These are phyloP conservation scores for Bostrychus sinensis DNA, from an alignment of 2,113 vertebrate genomes.

Conservation along the genomic window DNA sequence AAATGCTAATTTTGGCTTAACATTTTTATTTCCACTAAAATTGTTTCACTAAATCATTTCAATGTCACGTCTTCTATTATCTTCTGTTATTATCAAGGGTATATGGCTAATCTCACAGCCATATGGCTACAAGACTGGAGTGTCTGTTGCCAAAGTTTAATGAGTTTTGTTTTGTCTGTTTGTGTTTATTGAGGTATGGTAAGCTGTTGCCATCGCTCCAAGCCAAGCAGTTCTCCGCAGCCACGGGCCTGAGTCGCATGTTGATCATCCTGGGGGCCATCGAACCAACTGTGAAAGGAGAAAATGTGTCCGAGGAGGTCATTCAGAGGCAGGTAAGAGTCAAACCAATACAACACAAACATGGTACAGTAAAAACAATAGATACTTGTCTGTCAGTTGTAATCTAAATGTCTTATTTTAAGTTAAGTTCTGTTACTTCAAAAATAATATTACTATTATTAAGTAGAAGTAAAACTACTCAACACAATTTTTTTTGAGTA, in stretches of 20 bases:
- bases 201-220: slow-evolving; percentile 79
- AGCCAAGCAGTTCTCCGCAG: slow-evolving; percentile 80
- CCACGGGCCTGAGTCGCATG: slow-evolving; percentile 79
- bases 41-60: slow-evolving; percentile 5
- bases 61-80: slow-evolving; percentile 3
- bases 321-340: slow-evolving; percentile 79
- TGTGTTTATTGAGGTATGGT: slow-evolving; percentile 71
- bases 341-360: slow-evolving; percentile 1
- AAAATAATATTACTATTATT: too few species aligned
- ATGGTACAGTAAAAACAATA: not conserved
- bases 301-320: slow-evolving; percentile 74
- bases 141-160: not conserved
- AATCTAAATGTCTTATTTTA: too few species aligned
- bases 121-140: slow-evolving; percentile 10
- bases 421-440: too few species aligned
- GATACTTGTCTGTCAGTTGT: too few species aligned
- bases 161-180: slow-evolving; percentile 26
- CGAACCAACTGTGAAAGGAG: slow-evolving; percentile 68
- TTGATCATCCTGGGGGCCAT: slow-evolving; percentile 80
- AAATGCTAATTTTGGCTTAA: not conserved
- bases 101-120: slow-evolving; percentile 9
- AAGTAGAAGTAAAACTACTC: too few species aligned
- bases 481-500: too few species aligned
- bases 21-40: not conserved
- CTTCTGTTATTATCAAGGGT: slow-evolving; percentile 1